A percentile compares a stretch with the other conserved stretches of the same genome.
phyloP scores from a whole-genome alignment of 2,113 vertebrate species.

The Sebastes fasciatus region DNA sequence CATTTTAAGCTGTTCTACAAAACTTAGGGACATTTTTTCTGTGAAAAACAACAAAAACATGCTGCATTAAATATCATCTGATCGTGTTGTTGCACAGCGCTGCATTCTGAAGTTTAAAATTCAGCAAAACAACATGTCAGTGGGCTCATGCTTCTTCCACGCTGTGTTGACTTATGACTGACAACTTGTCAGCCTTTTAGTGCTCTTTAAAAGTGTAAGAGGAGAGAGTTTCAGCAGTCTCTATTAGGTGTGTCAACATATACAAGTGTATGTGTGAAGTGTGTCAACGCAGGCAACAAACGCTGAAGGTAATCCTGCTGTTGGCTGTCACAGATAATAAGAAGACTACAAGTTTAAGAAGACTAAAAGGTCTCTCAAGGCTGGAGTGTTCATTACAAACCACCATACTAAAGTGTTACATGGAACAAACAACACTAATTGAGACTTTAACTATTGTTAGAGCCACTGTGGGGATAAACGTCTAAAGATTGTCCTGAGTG shows the following conservation, averaged over 20 bases:
- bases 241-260: neutral
- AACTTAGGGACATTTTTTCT: neutral
- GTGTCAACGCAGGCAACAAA: neutral
- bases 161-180: neutral
- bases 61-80: neutral
- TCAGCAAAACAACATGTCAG: neutral
- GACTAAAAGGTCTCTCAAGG: neutral
- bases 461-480: neutral
- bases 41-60: neutral
- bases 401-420: neutral
- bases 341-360: too few species aligned
- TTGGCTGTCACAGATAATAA: neutral
- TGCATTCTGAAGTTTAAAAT: neutral
- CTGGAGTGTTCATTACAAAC: neutral
- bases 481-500: neutral
- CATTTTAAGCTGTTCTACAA: neutral
- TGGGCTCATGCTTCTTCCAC: neutral
- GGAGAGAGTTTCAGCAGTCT: neutral
- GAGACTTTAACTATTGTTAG: neutral
- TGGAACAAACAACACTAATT: neutral
- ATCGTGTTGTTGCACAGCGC: neutral
- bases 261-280: neutral
- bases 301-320: neutral
- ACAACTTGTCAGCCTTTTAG: neutral
- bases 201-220: too few species aligned